A percentile compares a stretch with the other conserved stretches of the same genome.
Conservation (phyloP, 2,888 invertebrate species). For the Drosophila antonietae region DNA sequence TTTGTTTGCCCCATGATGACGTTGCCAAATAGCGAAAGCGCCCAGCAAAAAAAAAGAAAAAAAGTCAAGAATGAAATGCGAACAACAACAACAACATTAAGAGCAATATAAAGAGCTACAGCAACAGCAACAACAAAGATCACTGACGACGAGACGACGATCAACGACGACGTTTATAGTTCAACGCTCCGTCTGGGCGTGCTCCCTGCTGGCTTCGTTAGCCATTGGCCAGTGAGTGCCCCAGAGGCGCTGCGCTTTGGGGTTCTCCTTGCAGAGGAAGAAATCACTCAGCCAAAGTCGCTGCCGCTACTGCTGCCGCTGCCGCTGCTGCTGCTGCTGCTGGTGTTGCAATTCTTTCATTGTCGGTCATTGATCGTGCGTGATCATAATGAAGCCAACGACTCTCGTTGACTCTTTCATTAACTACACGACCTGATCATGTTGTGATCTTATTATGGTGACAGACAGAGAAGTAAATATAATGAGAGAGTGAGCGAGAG, state of each 20-base stretch:
- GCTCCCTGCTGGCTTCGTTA: slow-evolving; percentile 52
- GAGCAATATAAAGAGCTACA: slow-evolving; percentile 49
- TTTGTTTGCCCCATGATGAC: slow-evolving; percentile 66
- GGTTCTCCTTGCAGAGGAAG: slow-evolving; percentile 59
- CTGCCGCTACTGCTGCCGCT: slow-evolving; percentile 35
- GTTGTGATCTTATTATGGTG: slow-evolving; percentile 58
- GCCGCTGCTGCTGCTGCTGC: slow-evolving; percentile 31
- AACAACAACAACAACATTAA: slow-evolving; percentile 21
- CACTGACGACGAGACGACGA: slow-evolving; percentile 41
- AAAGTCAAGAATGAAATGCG: slow-evolving; percentile 23
- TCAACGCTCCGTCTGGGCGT: slow-evolving; percentile 75
- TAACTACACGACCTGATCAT: slow-evolving; percentile 59
- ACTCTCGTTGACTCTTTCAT: slow-evolving; percentile 68
- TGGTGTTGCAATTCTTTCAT: slow-evolving; percentile 37
- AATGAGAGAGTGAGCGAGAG: slow-evolving; percentile 7
- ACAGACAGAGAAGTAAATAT: slow-evolving; percentile 20
- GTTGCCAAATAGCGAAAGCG: slow-evolving; percentile 66
- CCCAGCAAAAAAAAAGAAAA: background rate
- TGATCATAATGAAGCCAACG: slow-evolving; percentile 76
- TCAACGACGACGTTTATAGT: slow-evolving; percentile 78
- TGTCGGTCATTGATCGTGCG: slow-evolving; percentile 76
- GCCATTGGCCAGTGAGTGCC: slow-evolving; percentile 72
- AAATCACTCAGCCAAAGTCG: slow-evolving; percentile 69
- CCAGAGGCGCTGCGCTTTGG: slow-evolving; percentile 27
- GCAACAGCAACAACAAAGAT: slow-evolving; percentile 45